These are phyloP conservation scores for Cephus pygmeus DNA, from an alignment of 2,888 invertebrate genomes.

Conservation along the genomic window DNA sequence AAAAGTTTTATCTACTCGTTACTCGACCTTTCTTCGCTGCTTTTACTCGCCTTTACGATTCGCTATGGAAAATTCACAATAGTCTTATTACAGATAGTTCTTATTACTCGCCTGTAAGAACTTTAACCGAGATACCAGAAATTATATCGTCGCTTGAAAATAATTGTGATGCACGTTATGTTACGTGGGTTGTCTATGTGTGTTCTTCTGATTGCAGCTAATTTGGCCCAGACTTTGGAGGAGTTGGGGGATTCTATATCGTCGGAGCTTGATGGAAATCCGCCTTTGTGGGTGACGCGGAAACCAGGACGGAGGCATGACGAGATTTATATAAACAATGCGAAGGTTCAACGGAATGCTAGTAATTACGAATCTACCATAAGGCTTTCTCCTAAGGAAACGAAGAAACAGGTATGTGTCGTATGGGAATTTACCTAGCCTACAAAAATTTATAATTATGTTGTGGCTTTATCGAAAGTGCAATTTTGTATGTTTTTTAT, in stretches of 20 bases:
- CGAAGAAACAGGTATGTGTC: conserved; percentile 71
- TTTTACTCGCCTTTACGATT: conserved; percentile 17
- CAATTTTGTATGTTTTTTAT: too few species aligned
- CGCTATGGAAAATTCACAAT: neutral
- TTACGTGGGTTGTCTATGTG: too few species aligned
- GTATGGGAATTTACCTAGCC: neutral
- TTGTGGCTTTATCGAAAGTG: too few species aligned
- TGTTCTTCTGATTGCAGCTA: conserved; percentile 71
- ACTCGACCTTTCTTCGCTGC: conserved; percentile 6
- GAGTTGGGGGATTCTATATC: conserved; percentile 78
- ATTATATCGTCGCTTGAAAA: too few species aligned
- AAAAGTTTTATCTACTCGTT: conserved; percentile 32
- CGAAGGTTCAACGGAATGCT: conserved; percentile 77
- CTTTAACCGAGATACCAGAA: too few species aligned
- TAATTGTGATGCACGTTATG: too few species aligned
- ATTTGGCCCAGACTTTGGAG: conserved; percentile 77
- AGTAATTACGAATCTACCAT: conserved; percentile 75
- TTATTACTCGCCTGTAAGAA: too few species aligned
- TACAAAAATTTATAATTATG: too few species aligned
- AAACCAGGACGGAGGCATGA: conserved; percentile 72
- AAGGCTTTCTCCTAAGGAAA: conserved; percentile 62
- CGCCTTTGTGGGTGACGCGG: conserved; percentile 85
- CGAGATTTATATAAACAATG: conserved; percentile 89
- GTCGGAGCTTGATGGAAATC: conserved; percentile 86
- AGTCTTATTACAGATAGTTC: too few species aligned